Conservation (phyloP, 2,888 invertebrate genomes). For the Cantharis lateralis region DNA sequence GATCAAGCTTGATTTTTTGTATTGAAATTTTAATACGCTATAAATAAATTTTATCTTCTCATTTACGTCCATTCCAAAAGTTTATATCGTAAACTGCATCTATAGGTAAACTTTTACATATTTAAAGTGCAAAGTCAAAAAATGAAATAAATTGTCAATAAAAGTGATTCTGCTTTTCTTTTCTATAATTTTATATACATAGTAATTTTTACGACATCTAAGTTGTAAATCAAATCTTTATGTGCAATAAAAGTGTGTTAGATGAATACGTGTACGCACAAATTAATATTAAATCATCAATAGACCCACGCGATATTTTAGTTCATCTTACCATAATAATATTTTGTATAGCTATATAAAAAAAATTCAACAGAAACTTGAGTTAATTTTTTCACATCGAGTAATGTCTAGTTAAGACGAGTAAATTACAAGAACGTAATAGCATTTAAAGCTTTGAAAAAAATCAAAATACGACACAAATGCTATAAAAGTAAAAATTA, state of each 20-base stretch:
- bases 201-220: not conserved
- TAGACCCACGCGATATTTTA: not conserved
- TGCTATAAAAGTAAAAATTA: slow-evolving; percentile 21
- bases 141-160: not conserved
- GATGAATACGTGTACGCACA: not conserved
- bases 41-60: slow-evolving; percentile 18
- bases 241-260: not conserved
- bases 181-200: not conserved
- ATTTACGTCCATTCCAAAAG: not conserved
- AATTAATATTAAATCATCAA: not conserved
- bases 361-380: not conserved
- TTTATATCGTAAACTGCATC: not conserved
- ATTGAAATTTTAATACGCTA: slow-evolving; percentile 6
- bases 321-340: not conserved
- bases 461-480: not conserved
- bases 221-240: not conserved
- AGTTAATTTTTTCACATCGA: not conserved
- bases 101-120: not conserved
- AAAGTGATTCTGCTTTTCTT: not conserved
- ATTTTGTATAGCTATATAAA: not conserved
- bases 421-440: not conserved
- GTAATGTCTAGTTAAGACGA: not conserved
- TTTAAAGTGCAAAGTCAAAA: not conserved
- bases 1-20: slow-evolving; percentile 28
- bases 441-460: not conserved